phyloP scores from a whole-genome alignment of 2,888 invertebrate species.

The Sinelater perroti region DNA sequence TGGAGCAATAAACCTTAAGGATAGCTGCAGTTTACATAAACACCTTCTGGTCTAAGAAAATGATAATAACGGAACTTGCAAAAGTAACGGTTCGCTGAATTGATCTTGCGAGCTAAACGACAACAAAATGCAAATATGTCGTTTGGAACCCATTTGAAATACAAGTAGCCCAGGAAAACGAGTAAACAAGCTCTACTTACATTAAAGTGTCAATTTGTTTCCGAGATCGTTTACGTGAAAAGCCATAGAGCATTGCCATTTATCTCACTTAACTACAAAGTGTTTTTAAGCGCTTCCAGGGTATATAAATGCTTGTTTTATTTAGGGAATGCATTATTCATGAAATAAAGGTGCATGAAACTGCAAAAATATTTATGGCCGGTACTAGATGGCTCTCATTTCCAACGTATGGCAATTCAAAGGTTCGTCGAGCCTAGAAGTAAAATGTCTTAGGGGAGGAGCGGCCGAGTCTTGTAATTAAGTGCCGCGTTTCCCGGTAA shows the following conservation, averaged over 20 bases:
- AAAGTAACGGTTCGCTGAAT: slow-evolving; percentile 16
- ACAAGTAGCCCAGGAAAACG: slow-evolving; percentile 20
- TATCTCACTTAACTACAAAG: slow-evolving; percentile 29
- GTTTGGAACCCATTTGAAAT: slow-evolving; percentile 18
- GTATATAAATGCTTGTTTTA: slow-evolving; percentile 26
- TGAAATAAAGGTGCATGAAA: slow-evolving; percentile 4
- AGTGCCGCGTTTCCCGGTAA: not conserved
- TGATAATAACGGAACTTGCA: slow-evolving; percentile 1
- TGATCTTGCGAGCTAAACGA: slow-evolving; percentile 16
- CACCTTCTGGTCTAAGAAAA: not conserved
- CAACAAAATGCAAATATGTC: slow-evolving; percentile 20
- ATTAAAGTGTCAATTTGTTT: slow-evolving; percentile 33
- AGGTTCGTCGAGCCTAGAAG: no score
- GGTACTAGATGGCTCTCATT: no score
- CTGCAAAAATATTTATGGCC: no score
- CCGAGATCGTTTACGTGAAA: slow-evolving; percentile 27
- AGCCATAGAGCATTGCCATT: slow-evolving; percentile 26
- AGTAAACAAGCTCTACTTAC: slow-evolving; percentile 29
- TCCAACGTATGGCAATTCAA: no score
- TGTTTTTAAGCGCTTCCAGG: slow-evolving; percentile 24
- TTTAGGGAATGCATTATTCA: slow-evolving; percentile 21
- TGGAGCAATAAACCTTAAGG: no score
- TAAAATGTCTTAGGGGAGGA: no score
- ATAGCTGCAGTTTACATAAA: no score
- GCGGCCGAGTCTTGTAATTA: no score